Conservation (phyloP, 2,888 invertebrate genomes). For the Tiliacea citrago region DNA sequence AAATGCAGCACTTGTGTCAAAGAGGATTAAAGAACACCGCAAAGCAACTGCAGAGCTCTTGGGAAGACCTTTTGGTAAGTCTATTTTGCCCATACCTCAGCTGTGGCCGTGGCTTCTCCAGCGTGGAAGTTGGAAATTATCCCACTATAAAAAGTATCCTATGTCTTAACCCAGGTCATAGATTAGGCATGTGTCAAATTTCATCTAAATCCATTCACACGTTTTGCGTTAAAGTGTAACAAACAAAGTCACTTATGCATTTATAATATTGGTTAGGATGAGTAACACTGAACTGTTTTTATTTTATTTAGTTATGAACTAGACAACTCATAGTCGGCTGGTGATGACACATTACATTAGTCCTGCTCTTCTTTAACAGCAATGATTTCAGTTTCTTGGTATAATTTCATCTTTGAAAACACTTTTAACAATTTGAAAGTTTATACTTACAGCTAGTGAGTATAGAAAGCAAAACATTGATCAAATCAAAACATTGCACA, state of each 20-base stretch:
- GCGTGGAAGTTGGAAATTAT: too few species aligned
- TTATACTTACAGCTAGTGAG: background rate
- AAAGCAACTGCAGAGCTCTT: constrained; percentile 88
- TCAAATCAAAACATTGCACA: constrained; percentile 9
- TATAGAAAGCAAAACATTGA: background rate
- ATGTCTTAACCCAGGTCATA: too few species aligned
- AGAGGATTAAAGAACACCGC: constrained; percentile 87
- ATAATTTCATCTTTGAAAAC: background rate
- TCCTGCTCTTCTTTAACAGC: background rate
- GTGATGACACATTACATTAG: background rate
- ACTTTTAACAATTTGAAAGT: too few species aligned
- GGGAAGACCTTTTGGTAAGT: constrained; percentile 85
- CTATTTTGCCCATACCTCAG: background rate
- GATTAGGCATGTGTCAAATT: too few species aligned
- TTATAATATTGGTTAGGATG: too few species aligned
- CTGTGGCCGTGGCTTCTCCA: too few species aligned
- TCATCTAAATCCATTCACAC: too few species aligned
- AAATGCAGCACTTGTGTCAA: constrained; percentile 89
- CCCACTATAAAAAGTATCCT: too few species aligned
- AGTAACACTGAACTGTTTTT: too few species aligned
- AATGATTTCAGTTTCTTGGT: background rate
- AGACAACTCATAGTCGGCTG: background rate
- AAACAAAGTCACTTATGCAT: too few species aligned
- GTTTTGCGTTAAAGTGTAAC: too few species aligned
- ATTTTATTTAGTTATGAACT: background rate